Evolutionary conservation across 2,888 invertebrate genomes (phyloP), one percentile per base, ranked within the genome.

Genomic region (Sinohyriopsis cumingii): DNA sequence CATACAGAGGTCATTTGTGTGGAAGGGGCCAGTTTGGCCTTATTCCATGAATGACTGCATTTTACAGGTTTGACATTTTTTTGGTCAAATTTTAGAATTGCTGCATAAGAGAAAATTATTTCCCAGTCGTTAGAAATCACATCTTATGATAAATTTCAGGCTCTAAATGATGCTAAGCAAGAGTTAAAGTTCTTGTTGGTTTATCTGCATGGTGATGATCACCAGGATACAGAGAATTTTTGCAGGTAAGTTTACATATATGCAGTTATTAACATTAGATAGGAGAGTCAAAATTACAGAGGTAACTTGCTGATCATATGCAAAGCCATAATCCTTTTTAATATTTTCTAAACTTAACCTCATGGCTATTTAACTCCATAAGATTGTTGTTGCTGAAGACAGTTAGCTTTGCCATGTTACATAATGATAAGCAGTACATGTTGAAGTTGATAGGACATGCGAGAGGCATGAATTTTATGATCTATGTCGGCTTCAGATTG

Each of bases 111-210:
- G 12, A 45, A 12, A 45, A 15, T 45, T 45, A 45, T 45, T 45
- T 45, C 9, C 15, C 45, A 3, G 5, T 45, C 45, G 15, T 0
- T 45, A 45, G 45, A 15, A 45, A 45, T 45, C 0, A 15, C 59
- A 59, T 22, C 9, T 59, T 22, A 5, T 59, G 24, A 19, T 72
- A 12, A 54, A 59, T 79, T 84, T 55, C 78, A 91, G 90, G 98
- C 96, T 55, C 92, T 99, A 61, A 96, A 95, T 89, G 97, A 97
- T 91, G 98, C 98, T 64, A 99, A 98, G 91, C 94, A 95, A 88
- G 98, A 98, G 90, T 91, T 99, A 77, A 93, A 95, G 85, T 99
- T 98, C 91, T 92, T 99, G 63, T 91, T 98, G 83, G 95, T 98
- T 54, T 99, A 99, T 91, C 92, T 99, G 79, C 99, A 99, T 91